phyloP scores from a whole-genome alignment of 1,140 invertebrate genomes.

The Maconellicoccus hirsutus region DNA sequence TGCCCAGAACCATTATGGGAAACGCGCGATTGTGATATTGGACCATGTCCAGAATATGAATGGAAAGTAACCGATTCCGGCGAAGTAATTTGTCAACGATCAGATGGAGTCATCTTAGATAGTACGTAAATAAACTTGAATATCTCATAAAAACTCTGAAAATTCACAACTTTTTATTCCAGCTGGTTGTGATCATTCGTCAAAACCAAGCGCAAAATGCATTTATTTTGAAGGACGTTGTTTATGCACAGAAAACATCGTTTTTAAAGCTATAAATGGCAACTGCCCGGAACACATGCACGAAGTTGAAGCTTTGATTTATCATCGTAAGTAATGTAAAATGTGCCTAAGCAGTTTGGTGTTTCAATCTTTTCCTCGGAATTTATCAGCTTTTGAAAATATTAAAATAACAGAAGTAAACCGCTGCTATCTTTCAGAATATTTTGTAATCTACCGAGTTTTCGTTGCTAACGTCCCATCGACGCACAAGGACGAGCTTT shows the following conservation, averaged over 20 bases:
- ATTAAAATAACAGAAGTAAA: too few relatives aligned
- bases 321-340: neutral
- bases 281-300: constrained; percentile 11
- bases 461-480: too few relatives aligned
- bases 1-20: constrained; percentile 40
- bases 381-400: too few relatives aligned
- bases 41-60: constrained; percentile 37
- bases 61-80: constrained; percentile 36
- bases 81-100: constrained; percentile 36
- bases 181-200: neutral
- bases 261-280: constrained; percentile 2
- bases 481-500: too few relatives aligned
- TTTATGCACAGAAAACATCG: constrained; percentile 11
- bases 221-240: constrained; percentile 15
- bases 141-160: too few relatives aligned
- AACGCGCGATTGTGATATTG: constrained; percentile 37
- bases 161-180: too few relatives aligned
- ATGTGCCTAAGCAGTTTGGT: neutral
- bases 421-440: too few relatives aligned
- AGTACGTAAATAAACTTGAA: too few relatives aligned
- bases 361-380: too few relatives aligned
- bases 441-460: too few relatives aligned
- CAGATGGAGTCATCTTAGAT: constrained; percentile 37
- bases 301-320: neutral
- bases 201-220: constrained; percentile 3